These are phyloP conservation scores for Hymenochirus boettgeri DNA, from an alignment of 2,113 vertebrate genomes.

Conservation along the genomic window DNA sequence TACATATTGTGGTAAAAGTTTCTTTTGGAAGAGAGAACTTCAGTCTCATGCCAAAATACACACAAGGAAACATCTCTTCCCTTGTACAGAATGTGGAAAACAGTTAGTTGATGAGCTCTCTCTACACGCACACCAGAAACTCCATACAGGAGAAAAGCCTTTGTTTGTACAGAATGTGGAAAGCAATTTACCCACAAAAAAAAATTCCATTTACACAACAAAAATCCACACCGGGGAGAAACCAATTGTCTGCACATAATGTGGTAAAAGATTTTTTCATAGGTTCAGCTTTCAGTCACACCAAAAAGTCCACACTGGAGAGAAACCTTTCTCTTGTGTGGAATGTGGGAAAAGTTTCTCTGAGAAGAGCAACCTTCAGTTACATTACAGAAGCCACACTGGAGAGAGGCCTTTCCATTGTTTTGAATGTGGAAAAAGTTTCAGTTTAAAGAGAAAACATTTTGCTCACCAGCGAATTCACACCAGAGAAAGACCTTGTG, in stretches of 20 bases:
- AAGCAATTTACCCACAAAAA: background rate
- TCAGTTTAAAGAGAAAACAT: background rate
- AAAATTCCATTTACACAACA: background rate
- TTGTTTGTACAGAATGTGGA: background rate
- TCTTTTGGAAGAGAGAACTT: background rate
- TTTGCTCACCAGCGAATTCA: background rate
- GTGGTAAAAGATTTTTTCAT: conserved; percentile 21
- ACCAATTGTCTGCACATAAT: conserved; percentile 14
- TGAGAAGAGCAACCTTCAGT: too few species aligned
- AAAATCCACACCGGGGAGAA: conserved; percentile 25
- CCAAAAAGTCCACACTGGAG: background rate
- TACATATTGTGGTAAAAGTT: background rate
- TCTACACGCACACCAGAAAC: background rate
- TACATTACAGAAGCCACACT: too few species aligned
- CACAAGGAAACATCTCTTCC: background rate
- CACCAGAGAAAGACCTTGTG: background rate
- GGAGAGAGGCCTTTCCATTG: too few species aligned
- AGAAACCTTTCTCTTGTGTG: background rate
- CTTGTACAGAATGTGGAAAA: background rate
- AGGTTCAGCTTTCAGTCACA: background rate
- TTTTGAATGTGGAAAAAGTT: too few species aligned
- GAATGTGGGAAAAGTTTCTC: background rate
- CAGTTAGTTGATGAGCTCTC: background rate
- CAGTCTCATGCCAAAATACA: background rate
- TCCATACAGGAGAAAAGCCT: background rate